Conservation (phyloP, 2,113 vertebrate genomes). For the Oriolus oriolus region DNA sequence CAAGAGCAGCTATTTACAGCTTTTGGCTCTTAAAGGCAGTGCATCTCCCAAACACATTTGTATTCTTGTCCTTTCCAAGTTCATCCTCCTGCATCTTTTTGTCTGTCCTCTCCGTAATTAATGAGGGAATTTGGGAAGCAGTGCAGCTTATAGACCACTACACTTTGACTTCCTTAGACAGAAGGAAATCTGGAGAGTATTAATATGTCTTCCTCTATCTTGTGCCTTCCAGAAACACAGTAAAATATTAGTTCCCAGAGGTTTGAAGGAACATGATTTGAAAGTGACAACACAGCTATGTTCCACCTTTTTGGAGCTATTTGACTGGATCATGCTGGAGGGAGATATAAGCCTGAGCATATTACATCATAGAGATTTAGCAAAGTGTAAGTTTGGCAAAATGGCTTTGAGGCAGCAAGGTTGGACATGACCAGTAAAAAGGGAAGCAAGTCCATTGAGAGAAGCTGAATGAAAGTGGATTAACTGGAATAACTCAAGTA, state of each 20-base stretch:
- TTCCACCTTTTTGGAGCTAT: background rate
- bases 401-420: background rate
- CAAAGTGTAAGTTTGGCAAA: background rate
- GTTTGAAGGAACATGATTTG: background rate
- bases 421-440: background rate
- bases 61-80: background rate
- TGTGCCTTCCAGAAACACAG: background rate
- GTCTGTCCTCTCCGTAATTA: background rate
- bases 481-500: background rate
- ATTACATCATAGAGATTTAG: background rate
- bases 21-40: background rate
- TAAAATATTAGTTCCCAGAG: background rate
- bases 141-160: background rate
- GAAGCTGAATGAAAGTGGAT: background rate
- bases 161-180: background rate
- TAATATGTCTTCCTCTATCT: background rate
- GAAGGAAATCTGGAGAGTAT: background rate
- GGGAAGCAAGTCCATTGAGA: background rate
- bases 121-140: background rate
- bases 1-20: background rate
- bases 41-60: background rate
- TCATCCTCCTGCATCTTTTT: background rate
- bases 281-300: background rate
- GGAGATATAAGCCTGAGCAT: background rate
- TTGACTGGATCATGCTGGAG: background rate